These are phyloP conservation scores for Diadegma fenestrale DNA, from an alignment of 2,888 invertebrate species.

Conservation along the genomic window DNA sequence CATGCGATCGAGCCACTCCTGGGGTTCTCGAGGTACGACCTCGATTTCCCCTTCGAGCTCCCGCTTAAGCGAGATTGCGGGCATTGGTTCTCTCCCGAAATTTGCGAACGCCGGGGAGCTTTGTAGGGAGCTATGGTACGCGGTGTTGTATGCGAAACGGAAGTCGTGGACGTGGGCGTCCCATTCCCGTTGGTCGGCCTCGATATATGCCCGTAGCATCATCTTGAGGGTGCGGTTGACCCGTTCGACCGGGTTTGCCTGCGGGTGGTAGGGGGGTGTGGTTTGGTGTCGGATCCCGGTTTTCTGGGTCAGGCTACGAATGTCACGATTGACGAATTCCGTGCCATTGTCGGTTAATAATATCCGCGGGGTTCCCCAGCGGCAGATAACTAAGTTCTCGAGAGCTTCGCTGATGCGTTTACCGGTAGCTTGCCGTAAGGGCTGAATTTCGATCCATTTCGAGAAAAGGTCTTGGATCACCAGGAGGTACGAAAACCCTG, in stretches of 20 bases:
- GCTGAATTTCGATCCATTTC: conserved; percentile 65
- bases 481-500: conserved; percentile 4
- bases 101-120: conserved; percentile 66
- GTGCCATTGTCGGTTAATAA: conserved; percentile 49
- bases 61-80: conserved; percentile 10
- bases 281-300: not conserved
- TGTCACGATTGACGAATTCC: conserved; percentile 35
- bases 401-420: conserved; percentile 41
- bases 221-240: conserved; percentile 59
- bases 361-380: conserved; percentile 30
- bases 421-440: conserved; percentile 65
- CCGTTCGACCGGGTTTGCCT: conserved; percentile 46
- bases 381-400: conserved; percentile 44
- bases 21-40: conserved; percentile 5
- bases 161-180: conserved; percentile 58
- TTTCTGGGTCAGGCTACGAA: not conserved
- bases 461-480: conserved; percentile 50
- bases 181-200: conserved; percentile 56
- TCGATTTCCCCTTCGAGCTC: not conserved
- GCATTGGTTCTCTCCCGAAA: conserved; percentile 63
- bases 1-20: conserved; percentile 47
- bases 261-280: conserved; percentile 39
- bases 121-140: conserved; percentile 57
- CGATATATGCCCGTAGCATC: conserved; percentile 60
- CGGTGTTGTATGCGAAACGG: conserved; percentile 65